Percentiles rank a stretch among this genome's conserved stretches.
phyloP scores from a whole-genome alignment of 1,140 invertebrate species.

The Zaprionus lachaisei region DNA sequence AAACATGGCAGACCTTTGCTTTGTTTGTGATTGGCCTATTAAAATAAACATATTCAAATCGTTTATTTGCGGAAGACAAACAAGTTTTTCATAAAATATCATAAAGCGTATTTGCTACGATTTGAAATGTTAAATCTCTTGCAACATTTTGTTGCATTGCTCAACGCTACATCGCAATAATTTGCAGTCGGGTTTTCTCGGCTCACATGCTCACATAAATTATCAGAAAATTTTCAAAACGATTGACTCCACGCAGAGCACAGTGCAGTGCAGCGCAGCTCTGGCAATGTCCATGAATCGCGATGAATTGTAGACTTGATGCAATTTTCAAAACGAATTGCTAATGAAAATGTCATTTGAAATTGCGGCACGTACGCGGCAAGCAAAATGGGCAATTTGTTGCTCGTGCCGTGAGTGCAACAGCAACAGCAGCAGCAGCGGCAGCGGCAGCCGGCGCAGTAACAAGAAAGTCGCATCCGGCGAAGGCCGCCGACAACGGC shows the following conservation, averaged over 20 bases:
- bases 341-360: conserved; percentile 82
- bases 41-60: not conserved
- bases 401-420: conserved; percentile 61
- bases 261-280: not conserved
- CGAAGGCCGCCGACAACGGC: conserved; percentile 13
- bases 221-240: conserved; percentile 41
- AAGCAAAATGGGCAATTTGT: conserved; percentile 80
- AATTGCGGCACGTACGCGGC: conserved; percentile 74
- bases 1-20: not conserved
- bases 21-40: not conserved
- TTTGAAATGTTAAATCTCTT: conserved; percentile 29
- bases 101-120: conserved; percentile 4
- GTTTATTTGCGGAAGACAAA: not conserved
- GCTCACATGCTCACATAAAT: conserved; percentile 43
- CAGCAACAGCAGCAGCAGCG: conserved; percentile 14
- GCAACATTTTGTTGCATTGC: conserved; percentile 37
- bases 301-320: conserved; percentile 46
- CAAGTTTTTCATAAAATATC: not conserved
- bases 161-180: conserved; percentile 29
- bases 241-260: conserved; percentile 44
- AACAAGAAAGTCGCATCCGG: conserved; percentile 8
- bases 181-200: conserved; percentile 33
- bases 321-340: conserved; percentile 81
- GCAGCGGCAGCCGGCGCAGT: conserved; percentile 10
- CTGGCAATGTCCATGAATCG: conserved; percentile 35